Evolutionary conservation across 2,797 vertebrate genomes (phyloP), one percentile per base, ranked within the genome.

Genomic region (Hydrophis major): DNA sequence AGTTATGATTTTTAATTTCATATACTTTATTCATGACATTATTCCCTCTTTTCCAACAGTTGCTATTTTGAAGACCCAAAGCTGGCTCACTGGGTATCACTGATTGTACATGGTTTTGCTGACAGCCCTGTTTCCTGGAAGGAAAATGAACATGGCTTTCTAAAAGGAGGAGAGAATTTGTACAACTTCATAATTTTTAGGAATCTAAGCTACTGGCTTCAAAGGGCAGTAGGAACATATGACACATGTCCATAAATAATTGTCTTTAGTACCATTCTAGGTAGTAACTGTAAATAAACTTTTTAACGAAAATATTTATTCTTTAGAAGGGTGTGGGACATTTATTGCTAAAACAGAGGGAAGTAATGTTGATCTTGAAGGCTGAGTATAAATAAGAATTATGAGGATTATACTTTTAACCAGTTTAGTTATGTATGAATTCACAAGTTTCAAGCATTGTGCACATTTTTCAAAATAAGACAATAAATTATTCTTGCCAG

Each of bases 51-150:
- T 96, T 94, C 96, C 91, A 96, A 69, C 96, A 99, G 99, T 94
- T 94, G n/a, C 92, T 98, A 98, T 97, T 98, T 99, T 95, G 96
- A 97, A 93, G 97, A 98, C 88, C 97, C 97, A 0, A 98, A 96
- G 92, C 90, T 97, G 87, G 97, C 97, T 0, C 93, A 97, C 0
- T 99, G 99, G 99, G 96, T 97, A 66, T 98, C 98, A 0, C 61
- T 99, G 93, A 98, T 98, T 0, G 99, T 99, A 18, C 99, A 99
- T 37, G 99, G 99, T 87, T 99, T 99, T 94, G 97, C 97, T 53
- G 99, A 99, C 96, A 99, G 98, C 95, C 98, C 98, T 0, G 98
- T 99, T 20, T 98, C 98, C 0, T 99, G 99, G 98, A 98, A 97
- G 87, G 96, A 96, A 53, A 96, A 50, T 0, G 98, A 99, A 92